These are phyloP conservation scores for Callorhinus ursinus DNA, from an alignment of 2,113 vertebrate species.

Conservation along the genomic window DNA sequence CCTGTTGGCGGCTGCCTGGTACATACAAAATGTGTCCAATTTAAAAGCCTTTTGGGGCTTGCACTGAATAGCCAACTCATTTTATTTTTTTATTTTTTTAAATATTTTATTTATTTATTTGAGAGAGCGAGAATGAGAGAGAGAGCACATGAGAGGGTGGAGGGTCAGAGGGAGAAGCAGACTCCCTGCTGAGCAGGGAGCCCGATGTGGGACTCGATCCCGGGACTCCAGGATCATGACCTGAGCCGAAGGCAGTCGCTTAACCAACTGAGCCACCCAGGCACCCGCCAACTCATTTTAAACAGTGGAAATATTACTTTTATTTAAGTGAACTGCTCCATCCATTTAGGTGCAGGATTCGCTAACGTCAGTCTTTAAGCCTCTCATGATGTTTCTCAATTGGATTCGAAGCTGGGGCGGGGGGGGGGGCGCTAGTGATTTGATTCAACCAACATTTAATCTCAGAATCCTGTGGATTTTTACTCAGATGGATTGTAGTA, in stretches of 20 bases:
- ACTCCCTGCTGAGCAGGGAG: too few species aligned
- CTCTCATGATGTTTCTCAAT: background rate
- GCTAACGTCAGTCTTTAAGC: background rate
- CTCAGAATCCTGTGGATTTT: background rate
- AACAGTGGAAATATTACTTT: background rate
- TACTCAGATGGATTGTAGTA: background rate
- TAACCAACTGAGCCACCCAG: too few species aligned
- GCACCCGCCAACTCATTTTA: background rate
- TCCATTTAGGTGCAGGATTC: background rate
- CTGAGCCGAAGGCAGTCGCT: too few species aligned
- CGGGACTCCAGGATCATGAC: too few species aligned
- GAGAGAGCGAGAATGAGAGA: too few species aligned
- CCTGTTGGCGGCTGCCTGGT: background rate
- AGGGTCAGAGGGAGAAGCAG: too few species aligned
- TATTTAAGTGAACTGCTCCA: background rate
- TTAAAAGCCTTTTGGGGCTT: background rate
- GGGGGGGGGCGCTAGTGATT: background rate
- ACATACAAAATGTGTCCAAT: background rate
- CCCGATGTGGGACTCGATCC: too few species aligned
- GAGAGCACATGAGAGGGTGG: too few species aligned
- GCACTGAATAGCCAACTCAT: background rate
- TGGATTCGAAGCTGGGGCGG: background rate
- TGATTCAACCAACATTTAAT: background rate
- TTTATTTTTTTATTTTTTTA: too few species aligned
- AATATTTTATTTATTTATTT: too few species aligned